Percentiles rank a stretch among this genome's conserved stretches.
Evolutionary conservation across 2,113 vertebrate genomes (phyloP).

Genomic region (Oenanthe melanoleuca): DNA sequence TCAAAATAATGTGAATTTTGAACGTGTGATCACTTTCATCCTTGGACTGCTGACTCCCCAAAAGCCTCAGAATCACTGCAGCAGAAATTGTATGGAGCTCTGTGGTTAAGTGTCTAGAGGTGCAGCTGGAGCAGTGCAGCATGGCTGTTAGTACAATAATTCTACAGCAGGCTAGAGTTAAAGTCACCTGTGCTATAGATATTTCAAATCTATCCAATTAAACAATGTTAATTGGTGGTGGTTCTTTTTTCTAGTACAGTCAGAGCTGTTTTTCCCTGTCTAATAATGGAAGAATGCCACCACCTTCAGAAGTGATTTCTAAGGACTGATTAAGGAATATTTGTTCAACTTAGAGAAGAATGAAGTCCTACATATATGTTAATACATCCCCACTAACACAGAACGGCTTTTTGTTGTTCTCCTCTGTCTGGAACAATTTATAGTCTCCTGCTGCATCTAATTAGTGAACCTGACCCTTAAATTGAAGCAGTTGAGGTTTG

Average conservation of each 20-base stretch:
- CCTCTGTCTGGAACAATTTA: conserved; percentile 40
- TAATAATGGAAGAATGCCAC: not conserved
- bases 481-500: not conserved
- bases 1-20: not conserved
- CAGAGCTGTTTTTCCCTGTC: not conserved
- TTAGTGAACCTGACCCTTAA: conserved; percentile 12
- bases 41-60: not conserved
- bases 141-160: not conserved
- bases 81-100: not conserved
- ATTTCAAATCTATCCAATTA: not conserved
- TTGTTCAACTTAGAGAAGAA: conserved; percentile 5
- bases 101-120: not conserved
- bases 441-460: conserved; percentile 38
- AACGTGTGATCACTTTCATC: not conserved
- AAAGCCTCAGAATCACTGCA: not conserved
- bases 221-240: not conserved
- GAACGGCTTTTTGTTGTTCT: conserved; percentile 51
- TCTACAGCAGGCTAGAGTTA: not conserved
- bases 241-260: not conserved
- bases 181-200: conserved; percentile 15
- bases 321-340: conserved; percentile 38
- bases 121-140: not conserved
- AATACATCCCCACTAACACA: conserved; percentile 16
- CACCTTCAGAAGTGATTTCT: conserved; percentile 1
- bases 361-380: conserved; percentile 26